These are phyloP conservation scores for Drosophila algonquin DNA, from an alignment of 2,888 invertebrate species.

Conservation along the genomic window DNA sequence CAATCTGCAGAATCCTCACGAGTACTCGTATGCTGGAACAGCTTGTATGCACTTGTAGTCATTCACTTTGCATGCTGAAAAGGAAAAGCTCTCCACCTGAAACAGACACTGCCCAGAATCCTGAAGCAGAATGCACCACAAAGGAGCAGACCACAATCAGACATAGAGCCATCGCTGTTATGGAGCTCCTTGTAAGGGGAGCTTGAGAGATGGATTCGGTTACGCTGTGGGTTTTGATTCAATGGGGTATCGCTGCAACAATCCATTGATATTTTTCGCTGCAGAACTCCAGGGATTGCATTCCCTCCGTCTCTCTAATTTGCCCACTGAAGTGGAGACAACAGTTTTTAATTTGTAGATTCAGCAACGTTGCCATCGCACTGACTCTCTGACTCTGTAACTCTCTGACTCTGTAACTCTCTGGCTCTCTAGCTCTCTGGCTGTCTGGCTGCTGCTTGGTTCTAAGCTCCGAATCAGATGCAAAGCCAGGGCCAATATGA, in stretches of 20 bases:
- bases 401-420: not conserved
- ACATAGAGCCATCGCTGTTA: too few species aligned
- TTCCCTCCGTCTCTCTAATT: not conserved
- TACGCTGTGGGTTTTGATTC: too few species aligned
- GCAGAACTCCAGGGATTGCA: not conserved
- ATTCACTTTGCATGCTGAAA: too few species aligned
- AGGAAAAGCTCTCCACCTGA: too few species aligned
- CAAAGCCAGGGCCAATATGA: constrained; percentile 70
- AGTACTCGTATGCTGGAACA: too few species aligned
- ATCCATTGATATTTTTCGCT: not conserved
- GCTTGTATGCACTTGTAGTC: too few species aligned
- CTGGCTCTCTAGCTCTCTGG: not conserved
- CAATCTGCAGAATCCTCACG: too few species aligned
- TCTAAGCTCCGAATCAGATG: constrained; percentile 70
- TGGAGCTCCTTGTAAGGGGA: too few species aligned
- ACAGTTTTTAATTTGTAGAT: not conserved
- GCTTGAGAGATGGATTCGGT: too few species aligned
- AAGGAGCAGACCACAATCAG: constrained; percentile 2
- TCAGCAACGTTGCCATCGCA: not conserved
- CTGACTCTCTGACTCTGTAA: too few species aligned
- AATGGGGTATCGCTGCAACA: not conserved
- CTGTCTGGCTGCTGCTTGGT: constrained; percentile 17
- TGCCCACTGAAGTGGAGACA: not conserved
- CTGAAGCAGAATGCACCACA: not conserved
- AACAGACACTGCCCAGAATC: too few species aligned